A percentile compares a stretch with the other conserved stretches of the same genome.
phyloP scores from a whole-genome alignment of 2,797 vertebrate genomes.

The Acanthurus tractus region DNA sequence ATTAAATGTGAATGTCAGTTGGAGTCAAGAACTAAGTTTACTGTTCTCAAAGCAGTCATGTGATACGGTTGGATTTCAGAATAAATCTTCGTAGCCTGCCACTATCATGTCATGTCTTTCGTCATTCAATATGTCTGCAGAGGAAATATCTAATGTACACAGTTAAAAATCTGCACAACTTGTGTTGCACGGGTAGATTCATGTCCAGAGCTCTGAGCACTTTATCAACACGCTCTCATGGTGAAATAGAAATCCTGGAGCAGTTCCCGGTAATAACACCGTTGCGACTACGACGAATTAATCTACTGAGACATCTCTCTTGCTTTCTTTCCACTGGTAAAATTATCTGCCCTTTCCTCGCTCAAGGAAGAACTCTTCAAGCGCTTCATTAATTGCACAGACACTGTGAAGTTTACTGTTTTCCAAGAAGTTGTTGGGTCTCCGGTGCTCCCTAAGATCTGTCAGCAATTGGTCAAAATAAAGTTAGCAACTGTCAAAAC shows the following conservation, averaged over 20 bases:
- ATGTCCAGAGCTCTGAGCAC: slow-evolving; percentile 66
- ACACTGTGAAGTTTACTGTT: slow-evolving; percentile 64
- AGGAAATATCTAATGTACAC: slow-evolving; percentile 79
- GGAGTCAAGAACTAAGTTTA: slow-evolving; percentile 82
- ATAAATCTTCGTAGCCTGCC: slow-evolving; percentile 85
- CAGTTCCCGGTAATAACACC: slow-evolving; percentile 71
- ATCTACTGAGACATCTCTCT: slow-evolving; percentile 72
- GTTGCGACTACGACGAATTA: slow-evolving; percentile 65
- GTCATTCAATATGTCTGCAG: slow-evolving; percentile 83
- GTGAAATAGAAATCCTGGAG: slow-evolving; percentile 77
- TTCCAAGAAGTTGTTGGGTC: slow-evolving; percentile 59
- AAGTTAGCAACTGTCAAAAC: slow-evolving; percentile 73
- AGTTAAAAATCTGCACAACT: slow-evolving; percentile 72
- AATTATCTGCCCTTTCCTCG: slow-evolving; percentile 63
- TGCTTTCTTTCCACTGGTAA: slow-evolving; percentile 69
- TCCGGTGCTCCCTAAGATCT: slow-evolving; percentile 42
- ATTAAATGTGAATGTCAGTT: slow-evolving; percentile 82
- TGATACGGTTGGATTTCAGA: slow-evolving; percentile 81
- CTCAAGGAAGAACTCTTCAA: slow-evolving; percentile 62
- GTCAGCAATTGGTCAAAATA: slow-evolving; percentile 61
- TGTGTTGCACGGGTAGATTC: slow-evolving; percentile 71
- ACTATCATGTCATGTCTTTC: slow-evolving; percentile 81
- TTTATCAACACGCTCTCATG: slow-evolving; percentile 71
- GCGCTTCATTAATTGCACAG: slow-evolving; percentile 67
- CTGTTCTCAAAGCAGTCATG: slow-evolving; percentile 80